phyloP scores from a whole-genome alignment of 2,888 invertebrate genomes.

The Beris morrisii region DNA sequence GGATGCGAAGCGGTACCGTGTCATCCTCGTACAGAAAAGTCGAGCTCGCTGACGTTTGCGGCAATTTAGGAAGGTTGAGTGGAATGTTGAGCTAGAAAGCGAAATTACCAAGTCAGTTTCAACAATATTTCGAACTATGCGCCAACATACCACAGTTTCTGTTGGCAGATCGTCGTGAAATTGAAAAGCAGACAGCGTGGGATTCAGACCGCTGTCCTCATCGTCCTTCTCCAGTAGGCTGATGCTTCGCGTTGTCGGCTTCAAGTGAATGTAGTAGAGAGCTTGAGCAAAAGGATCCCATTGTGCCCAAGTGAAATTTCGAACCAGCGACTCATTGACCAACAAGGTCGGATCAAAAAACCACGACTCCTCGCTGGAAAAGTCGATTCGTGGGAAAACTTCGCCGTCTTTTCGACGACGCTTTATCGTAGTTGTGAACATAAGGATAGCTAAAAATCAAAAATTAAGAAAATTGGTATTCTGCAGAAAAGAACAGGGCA shows the following conservation, averaged over 20 bases:
- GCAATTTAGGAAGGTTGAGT: slow-evolving; percentile 73
- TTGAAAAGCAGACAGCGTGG: slow-evolving; percentile 79
- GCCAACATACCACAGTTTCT: slow-evolving; percentile 77
- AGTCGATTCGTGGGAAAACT: slow-evolving; percentile 44
- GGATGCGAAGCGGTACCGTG: slow-evolving; percentile 75
- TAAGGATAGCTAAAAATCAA: slow-evolving; percentile 45
- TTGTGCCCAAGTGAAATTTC: slow-evolving; percentile 82
- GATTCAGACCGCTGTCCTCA: slow-evolving; percentile 64
- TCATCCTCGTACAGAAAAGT: slow-evolving; percentile 78
- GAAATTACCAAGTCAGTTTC: not conserved
- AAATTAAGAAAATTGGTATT: not conserved
- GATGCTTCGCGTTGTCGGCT: slow-evolving; percentile 66
- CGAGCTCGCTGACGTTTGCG: slow-evolving; percentile 59
- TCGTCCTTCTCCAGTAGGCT: slow-evolving; percentile 66
- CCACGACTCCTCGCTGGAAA: slow-evolving; percentile 53
- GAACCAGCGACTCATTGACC: slow-evolving; percentile 64
- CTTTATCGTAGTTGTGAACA: slow-evolving; percentile 53
- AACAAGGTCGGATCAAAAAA: slow-evolving; percentile 60
- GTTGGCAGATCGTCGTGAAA: slow-evolving; percentile 85
- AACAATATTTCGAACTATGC: not conserved
- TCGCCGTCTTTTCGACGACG: slow-evolving; percentile 58
- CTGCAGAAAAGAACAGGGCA: not conserved
- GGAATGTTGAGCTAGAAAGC: slow-evolving; percentile 76
- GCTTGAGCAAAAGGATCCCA: slow-evolving; percentile 77
- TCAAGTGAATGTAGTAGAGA: slow-evolving; percentile 80